These are phyloP conservation scores for Melolontha melolontha DNA, from an alignment of 2,888 invertebrate genomes.

Conservation along the genomic window DNA sequence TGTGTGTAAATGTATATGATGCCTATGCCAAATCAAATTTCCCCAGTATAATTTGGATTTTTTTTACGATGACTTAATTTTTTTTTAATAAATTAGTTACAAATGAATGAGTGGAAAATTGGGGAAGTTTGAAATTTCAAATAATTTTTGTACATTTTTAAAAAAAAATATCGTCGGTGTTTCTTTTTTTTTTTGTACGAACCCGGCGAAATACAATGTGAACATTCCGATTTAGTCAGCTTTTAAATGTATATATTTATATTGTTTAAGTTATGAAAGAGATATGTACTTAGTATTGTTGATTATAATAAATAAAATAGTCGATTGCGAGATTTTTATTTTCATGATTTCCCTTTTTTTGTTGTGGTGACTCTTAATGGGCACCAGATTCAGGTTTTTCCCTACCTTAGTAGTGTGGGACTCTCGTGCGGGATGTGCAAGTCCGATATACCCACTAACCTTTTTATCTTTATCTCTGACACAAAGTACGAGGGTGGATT, in stretches of 20 bases:
- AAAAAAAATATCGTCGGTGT: neutral
- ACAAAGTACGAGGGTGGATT: too few species aligned
- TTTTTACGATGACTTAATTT: neutral
- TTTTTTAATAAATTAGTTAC: slow-evolving; percentile 6
- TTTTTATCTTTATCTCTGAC: too few species aligned
- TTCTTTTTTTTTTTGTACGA: slow-evolving; percentile 4
- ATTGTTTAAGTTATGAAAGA: slow-evolving; percentile 35
- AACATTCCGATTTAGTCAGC: slow-evolving; percentile 45
- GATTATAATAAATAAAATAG: slow-evolving; percentile 41
- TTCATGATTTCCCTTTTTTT: neutral
- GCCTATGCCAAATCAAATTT: slow-evolving; percentile 8
- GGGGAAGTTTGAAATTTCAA: too few species aligned
- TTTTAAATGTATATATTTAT: slow-evolving; percentile 44
- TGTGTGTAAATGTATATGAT: slow-evolving; percentile 10
- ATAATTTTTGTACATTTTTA: slow-evolving; percentile 10
- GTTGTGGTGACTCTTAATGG: neutral
- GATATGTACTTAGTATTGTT: slow-evolving; percentile 44
- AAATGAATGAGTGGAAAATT: neutral
- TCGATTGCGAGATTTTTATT: slow-evolving; percentile 23
- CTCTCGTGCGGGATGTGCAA: too few species aligned
- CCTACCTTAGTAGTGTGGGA: too few species aligned
- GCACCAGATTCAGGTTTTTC: neutral
- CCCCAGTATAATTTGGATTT: slow-evolving; percentile 6
- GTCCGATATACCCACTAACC: too few species aligned
- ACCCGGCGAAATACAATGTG: slow-evolving; percentile 4